Conservation (phyloP, 2,113 vertebrate genomes). For the Piaya cayana region DNA sequence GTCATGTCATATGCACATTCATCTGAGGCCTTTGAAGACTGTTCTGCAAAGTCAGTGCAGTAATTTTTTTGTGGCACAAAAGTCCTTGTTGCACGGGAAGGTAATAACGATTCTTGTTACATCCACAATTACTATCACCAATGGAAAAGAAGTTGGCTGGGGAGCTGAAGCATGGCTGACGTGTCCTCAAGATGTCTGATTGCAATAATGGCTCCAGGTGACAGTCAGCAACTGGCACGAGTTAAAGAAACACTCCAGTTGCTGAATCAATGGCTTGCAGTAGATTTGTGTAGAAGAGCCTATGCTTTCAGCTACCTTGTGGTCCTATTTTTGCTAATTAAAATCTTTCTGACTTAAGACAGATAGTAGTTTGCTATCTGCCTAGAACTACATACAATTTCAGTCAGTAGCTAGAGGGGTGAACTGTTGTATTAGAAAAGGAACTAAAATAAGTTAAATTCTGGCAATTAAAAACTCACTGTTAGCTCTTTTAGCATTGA, state of each 20-base stretch:
- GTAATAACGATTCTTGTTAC: not conserved
- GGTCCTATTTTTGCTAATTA: not conserved
- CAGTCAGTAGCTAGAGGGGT: not conserved
- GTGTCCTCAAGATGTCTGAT: not conserved
- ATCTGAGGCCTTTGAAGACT: not conserved
- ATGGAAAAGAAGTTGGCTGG: not conserved
- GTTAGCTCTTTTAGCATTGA: not conserved
- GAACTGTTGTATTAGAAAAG: not conserved
- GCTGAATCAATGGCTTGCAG: not conserved
- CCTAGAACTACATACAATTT: not conserved
- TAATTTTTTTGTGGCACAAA: not conserved
- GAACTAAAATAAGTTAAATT: not conserved
- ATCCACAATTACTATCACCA: constrained; percentile 2
- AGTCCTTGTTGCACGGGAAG: not conserved
- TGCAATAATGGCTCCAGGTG: constrained; percentile 27
- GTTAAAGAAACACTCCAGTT: not conserved
- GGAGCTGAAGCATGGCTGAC: not conserved
- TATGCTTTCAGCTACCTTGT: not conserved
- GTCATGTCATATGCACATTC: accelerated
- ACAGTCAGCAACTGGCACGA: not conserved
- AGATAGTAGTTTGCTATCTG: not conserved
- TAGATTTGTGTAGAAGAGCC: not conserved
- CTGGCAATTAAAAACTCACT: not conserved
- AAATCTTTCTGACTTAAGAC: not conserved
- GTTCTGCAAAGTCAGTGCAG: not conserved